phyloP scores from a whole-genome alignment of 2,797 vertebrate genomes.

The Botia kubotai region DNA sequence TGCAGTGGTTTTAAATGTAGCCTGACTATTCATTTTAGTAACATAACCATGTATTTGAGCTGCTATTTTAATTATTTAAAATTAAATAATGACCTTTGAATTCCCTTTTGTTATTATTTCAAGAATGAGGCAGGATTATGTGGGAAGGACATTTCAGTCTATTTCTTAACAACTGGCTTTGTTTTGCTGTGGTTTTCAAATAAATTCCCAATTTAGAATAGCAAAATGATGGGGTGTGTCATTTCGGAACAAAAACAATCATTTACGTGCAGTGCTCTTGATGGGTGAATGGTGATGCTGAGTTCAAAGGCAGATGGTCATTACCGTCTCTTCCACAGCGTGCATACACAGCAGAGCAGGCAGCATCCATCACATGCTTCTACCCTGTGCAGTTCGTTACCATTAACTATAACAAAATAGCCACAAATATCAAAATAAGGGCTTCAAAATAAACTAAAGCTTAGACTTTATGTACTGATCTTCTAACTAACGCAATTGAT shows the following conservation, averaged over 20 bases:
- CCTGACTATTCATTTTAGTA: too few relatives aligned
- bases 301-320: constrained; percentile 16
- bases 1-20: not conserved
- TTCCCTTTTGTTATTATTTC: not conserved
- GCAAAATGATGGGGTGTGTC: constrained; percentile 77
- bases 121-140: constrained; percentile 42
- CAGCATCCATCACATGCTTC: not conserved
- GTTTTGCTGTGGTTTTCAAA: constrained; percentile 70
- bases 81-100: too few relatives aligned
- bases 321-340: constrained; percentile 27
- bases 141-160: constrained; percentile 43
- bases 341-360: not conserved
- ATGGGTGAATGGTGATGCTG: constrained; percentile 48
- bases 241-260: constrained; percentile 74
- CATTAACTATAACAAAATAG: constrained; percentile 3
- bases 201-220: constrained; percentile 75
- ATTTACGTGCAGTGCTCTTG: constrained; percentile 54
- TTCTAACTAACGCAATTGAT: not conserved
- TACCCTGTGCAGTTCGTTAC: constrained; percentile 5
- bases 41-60: too few relatives aligned
- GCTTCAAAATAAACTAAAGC: not conserved
- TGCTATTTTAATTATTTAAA: too few relatives aligned
- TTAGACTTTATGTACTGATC: constrained; percentile 6
- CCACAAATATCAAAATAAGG: not conserved
- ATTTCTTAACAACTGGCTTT: constrained; percentile 54